Conservation (phyloP, 1,140 invertebrate genomes). For the Drosophila prosaltans region DNA sequence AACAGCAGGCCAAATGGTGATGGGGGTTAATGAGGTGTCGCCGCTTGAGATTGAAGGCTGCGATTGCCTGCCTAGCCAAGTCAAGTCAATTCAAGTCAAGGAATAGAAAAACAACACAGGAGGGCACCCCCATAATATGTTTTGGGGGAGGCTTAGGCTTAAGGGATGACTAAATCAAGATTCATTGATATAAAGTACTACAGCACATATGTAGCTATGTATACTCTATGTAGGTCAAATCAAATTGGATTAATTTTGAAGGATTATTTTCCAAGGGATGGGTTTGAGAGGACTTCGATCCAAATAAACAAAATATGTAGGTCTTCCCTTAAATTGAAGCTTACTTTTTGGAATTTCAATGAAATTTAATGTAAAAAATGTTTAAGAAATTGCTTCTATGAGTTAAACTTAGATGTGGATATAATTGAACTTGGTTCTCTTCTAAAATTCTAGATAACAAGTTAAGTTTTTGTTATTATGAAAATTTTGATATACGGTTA, state of each 20-base stretch:
- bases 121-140: not conserved
- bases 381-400: too few species aligned
- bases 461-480: too few species aligned
- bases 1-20: slow-evolving; percentile 9
- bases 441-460: too few species aligned
- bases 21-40: slow-evolving; percentile 9
- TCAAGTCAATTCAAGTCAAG: slow-evolving; percentile 23
- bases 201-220: too few species aligned
- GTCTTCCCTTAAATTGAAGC: too few species aligned
- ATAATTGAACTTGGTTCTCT: too few species aligned
- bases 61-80: slow-evolving; percentile 27
- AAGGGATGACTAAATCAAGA: not conserved
- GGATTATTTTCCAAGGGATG: not conserved
- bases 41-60: slow-evolving; percentile 32
- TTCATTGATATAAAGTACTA: too few species aligned
- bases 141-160: not conserved
- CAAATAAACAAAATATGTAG: too few species aligned
- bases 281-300: not conserved
- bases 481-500: too few species aligned
- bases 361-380: too few species aligned
- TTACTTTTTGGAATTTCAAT: too few species aligned
- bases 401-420: too few species aligned
- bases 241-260: slow-evolving; percentile 3
- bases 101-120: slow-evolving; percentile 7
- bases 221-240: not conserved